Base-by-base conservation (phyloP, 2,888 invertebrate genomes). In the Druceiella hillmani region DNA sequence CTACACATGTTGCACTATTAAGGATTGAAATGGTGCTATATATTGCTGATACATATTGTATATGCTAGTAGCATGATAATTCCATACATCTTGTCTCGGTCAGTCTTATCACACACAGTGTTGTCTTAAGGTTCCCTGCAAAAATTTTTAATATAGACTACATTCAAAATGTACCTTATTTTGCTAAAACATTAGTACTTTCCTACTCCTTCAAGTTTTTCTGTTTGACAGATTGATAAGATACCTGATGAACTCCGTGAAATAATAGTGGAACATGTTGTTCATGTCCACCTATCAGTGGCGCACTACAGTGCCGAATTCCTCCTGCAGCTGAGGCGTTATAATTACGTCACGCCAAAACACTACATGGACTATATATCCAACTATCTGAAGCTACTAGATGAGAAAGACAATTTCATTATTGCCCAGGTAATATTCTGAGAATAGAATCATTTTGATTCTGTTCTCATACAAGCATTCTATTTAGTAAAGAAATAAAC, bases 331-430 rank as follows among this genome's bases (percentile, higher is more conserved):
- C 62, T 91, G 33, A 73, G 91, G 10, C 70, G 92, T 7, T 82
- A 77, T 57, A 92, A 91, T 64, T 92, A 83, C 58, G 89, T 93
- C 2, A 93, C 93, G 1, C 93, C 93, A 1, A 92, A 90, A 51
- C 91, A 93, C 55, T 94, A 89, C 59, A 71, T 94, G 55, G 92
- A 93, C 61, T 92, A 78, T 54, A 83, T 94, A 39, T 78, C 79
- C 36, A 83, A 81, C 2, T 93, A 92, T 55, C 56, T 91, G 2
- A 75, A 74, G 45, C 66, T 93, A 17, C 63, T 93, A 26, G 79
- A 83, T 46, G 84, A 87, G 51, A 85, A 86, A 46, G 75, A 77
- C 44, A 61, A 69, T 3, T 76, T 70, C 47, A 78, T 78, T 43
- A 65, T 71, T 2, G 70, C 74, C 1, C 77, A 78, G 59, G 64